These are phyloP conservation scores for Netta rufina DNA, from an alignment of 2,797 vertebrate species.

Conservation along the genomic window DNA sequence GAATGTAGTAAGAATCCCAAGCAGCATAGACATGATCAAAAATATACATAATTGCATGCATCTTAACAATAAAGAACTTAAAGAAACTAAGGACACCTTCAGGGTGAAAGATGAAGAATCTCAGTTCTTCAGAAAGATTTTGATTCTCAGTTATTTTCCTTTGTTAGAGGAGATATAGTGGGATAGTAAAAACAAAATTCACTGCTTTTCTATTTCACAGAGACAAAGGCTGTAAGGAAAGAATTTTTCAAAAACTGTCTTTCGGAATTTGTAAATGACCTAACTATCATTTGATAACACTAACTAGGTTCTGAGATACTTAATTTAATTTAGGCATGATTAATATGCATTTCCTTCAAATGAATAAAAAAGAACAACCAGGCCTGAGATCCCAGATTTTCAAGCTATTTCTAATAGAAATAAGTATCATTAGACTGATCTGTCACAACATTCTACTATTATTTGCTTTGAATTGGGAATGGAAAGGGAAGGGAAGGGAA, in stretches of 20 bases:
- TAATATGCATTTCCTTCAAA: neutral
- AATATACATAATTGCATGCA: neutral
- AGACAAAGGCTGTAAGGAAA: neutral
- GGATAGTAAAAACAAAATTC: neutral
- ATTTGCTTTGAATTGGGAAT: neutral
- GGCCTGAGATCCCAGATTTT: neutral
- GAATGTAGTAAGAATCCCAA: neutral
- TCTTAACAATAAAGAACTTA: neutral
- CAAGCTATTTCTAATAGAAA: neutral
- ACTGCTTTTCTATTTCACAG: neutral
- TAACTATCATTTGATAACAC: neutral
- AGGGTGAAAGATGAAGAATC: neutral
- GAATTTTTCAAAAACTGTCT: neutral
- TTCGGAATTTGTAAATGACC: neutral
- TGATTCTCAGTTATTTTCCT: neutral
- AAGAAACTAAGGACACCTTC: neutral
- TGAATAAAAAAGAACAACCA: neutral
- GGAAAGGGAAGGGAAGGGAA: too few relatives aligned
- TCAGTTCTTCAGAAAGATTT: neutral
- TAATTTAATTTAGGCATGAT: neutral
- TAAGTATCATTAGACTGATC: neutral
- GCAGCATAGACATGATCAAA: neutral
- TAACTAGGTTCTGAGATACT: neutral
- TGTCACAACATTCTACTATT: neutral
- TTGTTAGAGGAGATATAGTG: neutral